phyloP scores from a whole-genome alignment of 2,113 vertebrate genomes.

The Heptranchias perlo region DNA sequence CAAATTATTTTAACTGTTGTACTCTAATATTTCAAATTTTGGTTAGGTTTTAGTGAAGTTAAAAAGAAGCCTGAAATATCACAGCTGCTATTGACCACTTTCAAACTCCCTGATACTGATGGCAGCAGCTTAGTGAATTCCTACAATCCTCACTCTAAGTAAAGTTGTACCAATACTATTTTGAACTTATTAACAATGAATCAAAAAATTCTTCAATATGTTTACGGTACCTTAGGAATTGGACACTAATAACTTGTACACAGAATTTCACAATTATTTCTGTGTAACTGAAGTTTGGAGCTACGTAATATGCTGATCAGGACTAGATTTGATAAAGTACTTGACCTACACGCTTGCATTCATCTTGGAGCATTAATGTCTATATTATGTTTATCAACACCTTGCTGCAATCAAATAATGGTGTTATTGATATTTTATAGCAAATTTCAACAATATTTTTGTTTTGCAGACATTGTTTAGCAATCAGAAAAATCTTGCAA shows the following conservation, averaged over 20 bases:
- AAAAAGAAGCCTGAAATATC: not conserved
- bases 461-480: constrained; percentile 74
- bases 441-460: not conserved
- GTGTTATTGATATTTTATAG: not conserved
- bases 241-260: not conserved
- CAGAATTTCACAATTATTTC: not conserved
- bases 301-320: not conserved
- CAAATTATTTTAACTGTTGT: not conserved
- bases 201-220: no score
- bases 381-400: not conserved
- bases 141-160: not conserved
- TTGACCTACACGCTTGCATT: not conserved
- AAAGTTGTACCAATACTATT: not conserved
- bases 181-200: no score
- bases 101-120: not conserved
- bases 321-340: not conserved
- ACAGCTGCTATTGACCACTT: not conserved
- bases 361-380: not conserved
- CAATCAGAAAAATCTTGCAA: constrained; percentile 68
- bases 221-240: not conserved
- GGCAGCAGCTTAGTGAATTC: not conserved
- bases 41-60: not conserved
- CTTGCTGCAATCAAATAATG: not conserved
- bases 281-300: not conserved
- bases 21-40: not conserved